Evolutionary conservation across 2,888 invertebrate species (phyloP).

Genomic region (Molanna angustata): DNA sequence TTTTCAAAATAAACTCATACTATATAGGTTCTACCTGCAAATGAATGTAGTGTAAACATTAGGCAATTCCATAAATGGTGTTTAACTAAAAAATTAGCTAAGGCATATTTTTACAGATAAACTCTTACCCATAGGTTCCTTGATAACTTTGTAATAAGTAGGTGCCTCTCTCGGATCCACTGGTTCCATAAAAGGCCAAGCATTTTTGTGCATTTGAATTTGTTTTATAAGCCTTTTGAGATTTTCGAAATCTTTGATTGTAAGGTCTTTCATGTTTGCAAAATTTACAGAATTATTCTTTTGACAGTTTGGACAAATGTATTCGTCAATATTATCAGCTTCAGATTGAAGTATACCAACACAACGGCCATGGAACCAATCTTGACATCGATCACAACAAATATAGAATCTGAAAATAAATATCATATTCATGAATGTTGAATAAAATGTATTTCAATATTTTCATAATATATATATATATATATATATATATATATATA

Average conservation of each 20-base stretch:
- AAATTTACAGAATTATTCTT: conserved; percentile 84
- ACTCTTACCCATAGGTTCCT: conserved; percentile 94
- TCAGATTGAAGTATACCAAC: conserved; percentile 93
- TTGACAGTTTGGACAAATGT: conserved; percentile 95
- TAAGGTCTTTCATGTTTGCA: conserved; percentile 85
- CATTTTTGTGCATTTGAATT: conserved; percentile 90
- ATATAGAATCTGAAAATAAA: conserved; percentile 81
- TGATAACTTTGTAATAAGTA: conserved; percentile 93
- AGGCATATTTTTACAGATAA: too few species aligned
- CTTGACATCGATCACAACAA: conserved; percentile 97
- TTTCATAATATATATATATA: too few species aligned
- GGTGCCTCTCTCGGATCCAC: conserved; percentile 95
- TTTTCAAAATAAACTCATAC: too few species aligned
- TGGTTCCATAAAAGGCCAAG: conserved; percentile 98
- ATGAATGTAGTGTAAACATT: too few species aligned
- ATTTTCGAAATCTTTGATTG: conserved; percentile 75
- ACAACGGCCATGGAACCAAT: conserved; percentile 98
- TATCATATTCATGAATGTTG: too few species aligned
- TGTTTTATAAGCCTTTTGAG: conserved; percentile 85
- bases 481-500: too few species aligned
- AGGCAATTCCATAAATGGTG: too few species aligned
- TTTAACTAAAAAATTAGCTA: too few species aligned
- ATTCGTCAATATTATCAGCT: conserved; percentile 93
- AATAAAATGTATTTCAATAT: too few species aligned
- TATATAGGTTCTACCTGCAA: too few species aligned